Conservation (phyloP, 2,888 invertebrate genomes). For the Cheilosia urbana region DNA sequence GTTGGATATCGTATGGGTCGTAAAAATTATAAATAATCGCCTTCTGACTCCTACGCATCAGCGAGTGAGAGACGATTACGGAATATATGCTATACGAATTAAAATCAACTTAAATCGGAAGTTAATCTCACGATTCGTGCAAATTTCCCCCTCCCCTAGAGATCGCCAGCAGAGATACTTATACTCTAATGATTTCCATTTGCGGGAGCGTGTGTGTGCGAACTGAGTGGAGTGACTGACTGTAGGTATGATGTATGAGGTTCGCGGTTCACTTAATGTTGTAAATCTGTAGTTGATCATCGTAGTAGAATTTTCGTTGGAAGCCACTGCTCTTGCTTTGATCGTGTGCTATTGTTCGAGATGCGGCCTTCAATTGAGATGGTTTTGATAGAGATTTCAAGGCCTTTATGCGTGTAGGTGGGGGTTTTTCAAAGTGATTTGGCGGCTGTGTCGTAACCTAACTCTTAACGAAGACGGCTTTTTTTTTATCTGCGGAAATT, state of each 20-base stretch:
- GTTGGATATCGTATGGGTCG: slow-evolving; percentile 11
- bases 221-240: slow-evolving; percentile 34
- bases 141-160: slow-evolving; percentile 24
- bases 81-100: slow-evolving; percentile 20
- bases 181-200: slow-evolving; percentile 32
- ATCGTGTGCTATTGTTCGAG: background rate
- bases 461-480: background rate
- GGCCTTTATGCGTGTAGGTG: slow-evolving; percentile 3
- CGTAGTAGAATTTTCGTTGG: slow-evolving; percentile 5
- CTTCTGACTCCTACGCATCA: slow-evolving; percentile 49
- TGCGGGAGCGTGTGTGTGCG: slow-evolving; percentile 3
- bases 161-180: background rate
- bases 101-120: slow-evolving; percentile 59
- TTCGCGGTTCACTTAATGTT: slow-evolving; percentile 20
- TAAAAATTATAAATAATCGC: slow-evolving; percentile 54
- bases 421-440: slow-evolving; percentile 4
- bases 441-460: background rate
- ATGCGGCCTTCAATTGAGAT: slow-evolving; percentile 50
- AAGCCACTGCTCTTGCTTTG: slow-evolving; percentile 9
- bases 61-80: slow-evolving; percentile 31
- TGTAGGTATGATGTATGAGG: slow-evolving; percentile 21
- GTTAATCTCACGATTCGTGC: slow-evolving; percentile 61
- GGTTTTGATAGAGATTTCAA: slow-evolving; percentile 46
- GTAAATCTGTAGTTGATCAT: background rate
- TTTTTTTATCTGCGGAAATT: slow-evolving; percentile 2